Percentiles rank a stretch among this genome's conserved stretches.
phyloP scores from a whole-genome alignment of 53 echinoderm and acorn worm genomes.

The Holothuria leucospilota region DNA sequence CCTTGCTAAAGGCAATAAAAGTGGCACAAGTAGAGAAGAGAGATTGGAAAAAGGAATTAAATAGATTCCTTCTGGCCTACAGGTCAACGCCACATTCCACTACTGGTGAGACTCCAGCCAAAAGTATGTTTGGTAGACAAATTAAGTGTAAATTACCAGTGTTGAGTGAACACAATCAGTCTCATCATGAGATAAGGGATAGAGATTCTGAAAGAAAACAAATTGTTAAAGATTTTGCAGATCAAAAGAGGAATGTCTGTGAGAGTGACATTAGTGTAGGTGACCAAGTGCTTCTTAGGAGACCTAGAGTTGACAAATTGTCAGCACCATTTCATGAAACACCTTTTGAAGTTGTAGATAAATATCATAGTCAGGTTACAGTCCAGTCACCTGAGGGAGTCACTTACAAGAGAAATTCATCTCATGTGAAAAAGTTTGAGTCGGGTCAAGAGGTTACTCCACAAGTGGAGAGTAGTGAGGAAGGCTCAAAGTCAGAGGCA shows the following conservation, averaged over 20 bases:
- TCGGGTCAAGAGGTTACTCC: too few relatives aligned
- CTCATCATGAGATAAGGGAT: slow-evolving; percentile 30
- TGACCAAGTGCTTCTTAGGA: too few relatives aligned
- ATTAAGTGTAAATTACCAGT: slow-evolving; percentile 44
- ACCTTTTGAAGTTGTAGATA: slow-evolving; percentile 53
- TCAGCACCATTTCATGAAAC: slow-evolving; percentile 41
- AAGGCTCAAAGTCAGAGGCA: too few relatives aligned
- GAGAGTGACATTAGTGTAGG: slow-evolving; percentile 46
- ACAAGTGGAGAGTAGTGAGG: too few relatives aligned
- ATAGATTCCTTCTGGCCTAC: slow-evolving; percentile 31
- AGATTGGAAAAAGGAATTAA: slow-evolving; percentile 26
- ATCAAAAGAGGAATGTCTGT: slow-evolving; percentile 22
- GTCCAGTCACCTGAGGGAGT: slow-evolving; percentile 62
- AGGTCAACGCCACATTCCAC: slow-evolving; percentile 66
- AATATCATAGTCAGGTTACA: slow-evolving; percentile 46
- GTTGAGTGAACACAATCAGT: not conserved
- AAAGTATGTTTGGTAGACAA: slow-evolving; percentile 59
- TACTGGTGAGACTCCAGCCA: slow-evolving; percentile 54
- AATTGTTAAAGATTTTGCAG: slow-evolving; percentile 18
- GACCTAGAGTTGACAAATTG: too few relatives aligned
- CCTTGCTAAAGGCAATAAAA: slow-evolving; percentile 53
- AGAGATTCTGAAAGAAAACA: slow-evolving; percentile 23
- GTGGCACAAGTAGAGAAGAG: not conserved
- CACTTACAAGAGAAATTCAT: slow-evolving; percentile 62
- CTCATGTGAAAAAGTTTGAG: slow-evolving; percentile 31